Base-by-base conservation (phyloP, 2,888 invertebrate genomes). In the Creontiades dilutus region DNA sequence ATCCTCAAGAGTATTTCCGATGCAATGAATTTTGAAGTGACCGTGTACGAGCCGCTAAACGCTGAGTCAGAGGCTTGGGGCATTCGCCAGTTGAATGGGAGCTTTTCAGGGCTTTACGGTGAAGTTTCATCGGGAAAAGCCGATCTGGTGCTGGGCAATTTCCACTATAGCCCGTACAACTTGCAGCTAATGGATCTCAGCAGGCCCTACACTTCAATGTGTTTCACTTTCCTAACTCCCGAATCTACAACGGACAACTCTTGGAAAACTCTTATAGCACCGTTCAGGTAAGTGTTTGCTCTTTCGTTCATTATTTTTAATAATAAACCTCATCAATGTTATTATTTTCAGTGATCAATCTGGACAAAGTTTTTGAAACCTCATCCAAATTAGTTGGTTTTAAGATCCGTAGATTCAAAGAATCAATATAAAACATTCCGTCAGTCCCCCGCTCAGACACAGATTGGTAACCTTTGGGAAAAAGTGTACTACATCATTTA, bases 171-270 rank as follows among this genome's bases (percentile, higher is more conserved):
- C 0, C 95, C 95, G 0, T 95, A 95, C 92, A 95, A 97, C 92
- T 93, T 96, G 81, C 94, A 95, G 82, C 93, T 96, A 78, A 95
- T 96, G 92, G 97, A 97, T 93, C 93, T 97, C 61, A 96, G 96
- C 87, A 94, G 95, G 81, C 97, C 97, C 0, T 97, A 97, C 91
- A 96, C 96, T n/a, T 95, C 96, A 0, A 96, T 97, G 92, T 97
- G 97, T 92, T 94, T 97, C 92, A 97, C 97, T 0, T 97, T 97
- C 92, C 93, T 97, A 23, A 97, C 97, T 0, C 97, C 97, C 0
- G 97, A 97, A 93, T 95, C 97, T 0, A 94, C 96, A 23, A 95
- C 95, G 0, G 97, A 97, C 92, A 97, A 97, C 92, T 96, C 97
- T 0, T 97, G 97, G 97, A 96, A 96, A 93, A 96, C 97, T 0